These are phyloP conservation scores for Apodemus sylvaticus DNA, from an alignment of 2,113 vertebrate species.

Conservation along the genomic window DNA sequence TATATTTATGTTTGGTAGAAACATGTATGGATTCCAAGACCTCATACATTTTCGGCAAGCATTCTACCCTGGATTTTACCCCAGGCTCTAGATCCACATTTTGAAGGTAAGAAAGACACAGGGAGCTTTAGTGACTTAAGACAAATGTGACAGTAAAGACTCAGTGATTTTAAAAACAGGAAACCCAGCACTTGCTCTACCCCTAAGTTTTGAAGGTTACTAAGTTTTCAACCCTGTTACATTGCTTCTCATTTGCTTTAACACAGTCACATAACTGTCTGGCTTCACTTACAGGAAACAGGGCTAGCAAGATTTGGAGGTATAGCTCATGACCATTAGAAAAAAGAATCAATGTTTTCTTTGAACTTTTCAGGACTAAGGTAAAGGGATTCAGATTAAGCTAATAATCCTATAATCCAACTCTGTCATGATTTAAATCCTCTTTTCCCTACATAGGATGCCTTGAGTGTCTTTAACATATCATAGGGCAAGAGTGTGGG, in stretches of 20 bases:
- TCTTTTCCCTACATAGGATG: background rate
- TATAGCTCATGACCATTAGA: background rate
- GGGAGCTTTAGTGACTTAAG: background rate
- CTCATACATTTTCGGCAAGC: background rate
- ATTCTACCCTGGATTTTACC: background rate
- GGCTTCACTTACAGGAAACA: constrained; percentile 1
- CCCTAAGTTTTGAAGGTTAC: background rate
- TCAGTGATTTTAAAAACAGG: background rate
- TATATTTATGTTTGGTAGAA: background rate
- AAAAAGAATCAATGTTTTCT: background rate
- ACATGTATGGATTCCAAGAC: background rate
- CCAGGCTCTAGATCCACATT: background rate
- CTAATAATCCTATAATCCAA: background rate
- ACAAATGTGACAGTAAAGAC: background rate
- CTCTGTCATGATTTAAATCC: background rate
- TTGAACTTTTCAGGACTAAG: background rate
- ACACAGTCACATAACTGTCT: background rate
- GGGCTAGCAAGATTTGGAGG: constrained; percentile 16
- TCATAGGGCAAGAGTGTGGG: background rate
- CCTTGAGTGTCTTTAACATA: background rate
- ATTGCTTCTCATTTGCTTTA: background rate
- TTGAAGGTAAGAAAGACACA: constrained; percentile 23
- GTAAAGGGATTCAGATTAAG: background rate
- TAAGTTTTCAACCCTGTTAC: background rate
- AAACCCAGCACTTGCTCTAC: background rate